Percentiles rank a stretch among this genome's conserved stretches.
Conservation (phyloP, 2,888 invertebrate genomes). For the Oscheius sp. region DNA sequence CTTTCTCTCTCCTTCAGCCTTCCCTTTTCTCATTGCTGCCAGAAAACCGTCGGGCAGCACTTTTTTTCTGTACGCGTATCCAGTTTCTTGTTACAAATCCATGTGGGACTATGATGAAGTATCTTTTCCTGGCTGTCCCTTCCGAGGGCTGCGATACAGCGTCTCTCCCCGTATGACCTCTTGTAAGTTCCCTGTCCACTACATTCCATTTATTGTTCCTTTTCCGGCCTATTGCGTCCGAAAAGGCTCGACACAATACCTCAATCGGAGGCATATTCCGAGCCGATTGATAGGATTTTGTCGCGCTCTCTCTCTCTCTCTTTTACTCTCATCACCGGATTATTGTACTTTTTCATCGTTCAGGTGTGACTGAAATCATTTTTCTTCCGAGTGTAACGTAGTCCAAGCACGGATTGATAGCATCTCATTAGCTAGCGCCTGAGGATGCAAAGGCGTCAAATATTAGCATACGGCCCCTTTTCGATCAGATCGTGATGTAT, state of each 20-base stretch:
- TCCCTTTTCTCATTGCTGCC: conserved; percentile 19
- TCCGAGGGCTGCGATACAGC: neutral
- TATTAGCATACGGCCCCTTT: conserved; percentile 34
- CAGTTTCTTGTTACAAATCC: conserved; percentile 24
- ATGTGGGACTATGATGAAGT: neutral
- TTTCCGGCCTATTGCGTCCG: conserved; percentile 34
- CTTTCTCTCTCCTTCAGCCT: neutral
- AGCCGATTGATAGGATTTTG: conserved; percentile 36
- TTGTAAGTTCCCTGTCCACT: conserved; percentile 5
- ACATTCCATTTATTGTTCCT: conserved; percentile 34
- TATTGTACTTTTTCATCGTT: neutral
- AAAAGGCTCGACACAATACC: conserved; percentile 30
- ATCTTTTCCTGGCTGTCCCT: neutral
- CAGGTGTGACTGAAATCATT: conserved; percentile 9
- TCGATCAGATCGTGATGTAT: conserved; percentile 35
- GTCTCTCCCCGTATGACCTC: conserved; percentile 8
- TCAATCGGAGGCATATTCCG: conserved; percentile 31
- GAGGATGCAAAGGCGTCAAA: conserved; percentile 33
- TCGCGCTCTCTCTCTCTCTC: neutral
- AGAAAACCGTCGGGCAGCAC: conserved; percentile 9
- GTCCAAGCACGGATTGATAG: conserved; percentile 23
- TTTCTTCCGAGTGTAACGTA: conserved; percentile 15
- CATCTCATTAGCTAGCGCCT: conserved; percentile 27
- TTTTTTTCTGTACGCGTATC: conserved; percentile 18
- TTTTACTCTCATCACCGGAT: neutral